Base-by-base conservation (phyloP, 1,140 invertebrate species). In the Trinorchestia longiramus region DNA sequence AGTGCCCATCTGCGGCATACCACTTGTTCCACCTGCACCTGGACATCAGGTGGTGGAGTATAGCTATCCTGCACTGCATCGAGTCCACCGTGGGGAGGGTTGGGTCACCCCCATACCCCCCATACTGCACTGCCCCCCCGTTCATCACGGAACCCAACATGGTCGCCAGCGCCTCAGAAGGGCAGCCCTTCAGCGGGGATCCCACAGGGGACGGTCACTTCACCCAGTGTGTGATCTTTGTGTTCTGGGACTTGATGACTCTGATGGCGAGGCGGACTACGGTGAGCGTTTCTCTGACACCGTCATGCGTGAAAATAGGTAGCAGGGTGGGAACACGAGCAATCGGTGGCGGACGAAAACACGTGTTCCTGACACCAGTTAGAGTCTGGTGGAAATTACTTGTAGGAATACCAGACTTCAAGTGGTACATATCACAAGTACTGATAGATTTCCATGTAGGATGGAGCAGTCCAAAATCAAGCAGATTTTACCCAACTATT, bases 41-140 rank as follows among this genome's bases (percentile, higher is more conserved):
- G 95, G 97, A 97, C 94, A 77, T 97, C 43, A 96, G 97, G n/a
- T 97, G 97, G 97, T 97, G 96, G 95, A 96, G 97, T 45, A 96
- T 97, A 23, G 96, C 96, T 23, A 95, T 97, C 23, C 96, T 96
- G 36, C 96, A 96, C 94, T 53, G 87, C 41, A 95, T 95, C 0
- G 95, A 96, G 47, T 95, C 95, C 17, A 95, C 95, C 41, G n/a
- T 96, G 1, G 95, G 96, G n/a, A 53, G 43, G 40, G 43, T 96
- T 1, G 43, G 23, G 23, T n/a, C 43, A 40, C 95, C 95, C 53
- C 53, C 95, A 95, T 40, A 4, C 4, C 53, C 45, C 53, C 95
- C 95, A 36, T 91, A 91, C 95, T 41, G 44, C 41, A 43, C 41
- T 19, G 90, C 47, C 23, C 95, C 88, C 44, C 87, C 90, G 17